Conservation (phyloP, 2,797 vertebrate species). For the Liasis olivaceus region DNA sequence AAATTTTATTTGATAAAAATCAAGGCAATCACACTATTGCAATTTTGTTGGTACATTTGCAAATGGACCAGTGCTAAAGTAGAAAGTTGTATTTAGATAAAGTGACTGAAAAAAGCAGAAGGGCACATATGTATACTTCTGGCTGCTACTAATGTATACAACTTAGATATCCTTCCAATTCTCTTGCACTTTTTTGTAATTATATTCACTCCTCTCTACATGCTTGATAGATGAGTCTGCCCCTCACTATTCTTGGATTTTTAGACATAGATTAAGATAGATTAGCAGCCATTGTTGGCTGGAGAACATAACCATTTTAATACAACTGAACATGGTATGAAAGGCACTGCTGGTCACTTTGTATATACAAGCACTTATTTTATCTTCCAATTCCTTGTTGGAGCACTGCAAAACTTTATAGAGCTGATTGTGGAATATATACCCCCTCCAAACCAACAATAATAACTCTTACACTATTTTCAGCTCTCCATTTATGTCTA, state of each 20-base stretch:
- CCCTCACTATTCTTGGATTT: too few relatives aligned
- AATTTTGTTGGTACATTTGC: too few relatives aligned
- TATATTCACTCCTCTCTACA: background rate
- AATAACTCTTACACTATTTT: background rate
- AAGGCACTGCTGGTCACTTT: background rate
- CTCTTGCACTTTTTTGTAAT: background rate
- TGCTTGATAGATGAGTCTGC: too few relatives aligned
- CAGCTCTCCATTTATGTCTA: background rate
- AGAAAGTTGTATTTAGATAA: background rate
- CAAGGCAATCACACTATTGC: background rate
- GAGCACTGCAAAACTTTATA: background rate
- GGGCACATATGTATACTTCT: background rate
- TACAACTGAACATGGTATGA: background rate
- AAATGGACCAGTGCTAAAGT: background rate
- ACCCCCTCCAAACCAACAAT: background rate
- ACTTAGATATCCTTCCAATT: background rate
- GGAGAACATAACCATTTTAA: too few relatives aligned
- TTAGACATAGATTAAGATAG: too few relatives aligned
- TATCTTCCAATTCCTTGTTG: background rate
- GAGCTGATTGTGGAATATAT: background rate
- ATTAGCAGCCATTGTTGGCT: too few relatives aligned
- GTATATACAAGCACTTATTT: background rate
- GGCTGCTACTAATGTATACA: background rate
- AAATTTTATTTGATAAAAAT: background rate
- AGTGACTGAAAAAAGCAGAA: background rate